Evolutionary conservation across 1,140 invertebrate genomes (phyloP).

Genomic region (Apis florea): DNA sequence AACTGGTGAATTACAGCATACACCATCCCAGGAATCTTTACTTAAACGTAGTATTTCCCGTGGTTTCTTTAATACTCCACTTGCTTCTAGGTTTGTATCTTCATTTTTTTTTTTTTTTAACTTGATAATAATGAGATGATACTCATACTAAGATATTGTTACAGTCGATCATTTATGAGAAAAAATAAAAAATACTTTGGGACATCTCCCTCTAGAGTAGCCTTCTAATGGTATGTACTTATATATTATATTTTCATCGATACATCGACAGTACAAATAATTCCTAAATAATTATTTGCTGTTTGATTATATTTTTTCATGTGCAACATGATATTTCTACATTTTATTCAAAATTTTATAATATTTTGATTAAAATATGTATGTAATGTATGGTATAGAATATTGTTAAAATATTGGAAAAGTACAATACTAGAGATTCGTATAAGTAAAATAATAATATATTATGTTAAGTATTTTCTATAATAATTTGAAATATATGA

Average conservation of each 20-base stretch:
- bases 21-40: constrained; percentile 81
- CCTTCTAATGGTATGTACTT: constrained; percentile 62
- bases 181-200: constrained; percentile 79
- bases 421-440: neutral
- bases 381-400: neutral
- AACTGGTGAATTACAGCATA: constrained; percentile 77
- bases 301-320: neutral
- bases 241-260: constrained; percentile 12
- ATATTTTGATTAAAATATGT: constrained; percentile 23
- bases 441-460: constrained; percentile 30
- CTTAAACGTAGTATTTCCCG: constrained; percentile 77
- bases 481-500: constrained; percentile 11
- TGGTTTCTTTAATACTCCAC: constrained; percentile 77
- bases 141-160: constrained; percentile 22
- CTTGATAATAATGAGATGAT: neutral
- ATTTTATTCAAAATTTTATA: constrained; percentile 19
- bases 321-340: constrained; percentile 14
- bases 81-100: constrained; percentile 68
- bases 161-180: constrained; percentile 73
- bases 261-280: neutral
- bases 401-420: constrained; percentile 10
- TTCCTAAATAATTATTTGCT: neutral
- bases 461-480: constrained; percentile 17
- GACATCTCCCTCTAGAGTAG: constrained; percentile 75
- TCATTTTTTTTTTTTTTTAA: neutral